Base-by-base conservation (phyloP, 2,113 vertebrate genomes). In the Micronisus gabar region DNA sequence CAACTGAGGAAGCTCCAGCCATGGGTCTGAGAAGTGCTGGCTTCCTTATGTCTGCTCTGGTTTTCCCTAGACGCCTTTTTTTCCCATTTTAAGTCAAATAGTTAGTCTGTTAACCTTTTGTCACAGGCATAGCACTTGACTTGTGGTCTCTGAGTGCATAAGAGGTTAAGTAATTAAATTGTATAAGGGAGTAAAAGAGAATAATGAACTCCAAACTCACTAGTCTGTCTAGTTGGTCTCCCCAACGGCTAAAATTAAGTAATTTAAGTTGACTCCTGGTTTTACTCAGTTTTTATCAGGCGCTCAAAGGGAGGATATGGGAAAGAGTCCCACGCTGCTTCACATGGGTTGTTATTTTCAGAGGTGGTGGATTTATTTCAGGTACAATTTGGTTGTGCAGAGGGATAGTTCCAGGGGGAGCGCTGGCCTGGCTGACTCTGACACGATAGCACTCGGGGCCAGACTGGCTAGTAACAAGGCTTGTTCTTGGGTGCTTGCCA, bases 131-230 rank as follows among this genome's bases (percentile, higher is more conserved):
- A 74, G n/a, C 9, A 4, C 38, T 92, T 29, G 55, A 40, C 59
- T 81, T 74, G 38, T 0, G 0, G 55, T 78, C 41, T 63, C 73
- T 47, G 61, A 88, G 41, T 53, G 68, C 0, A 0, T 16, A 62
- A 86, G 76, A 94, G 45, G 45, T 83, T 53, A 61, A 78, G 59
- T 86, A 92, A 94, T 95, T 91, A 67, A 88, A 66, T 75, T 58
- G 22, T 43, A 3, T 73, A n/a, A 70, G 48, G 71, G 32, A 65
- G 9, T 80, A 70, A 90, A 88, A 82, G 67, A 81, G 72, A 95
- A 63, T 71, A 83, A 94, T 70, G 17, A 81, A 61, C 80, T 90
- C 55, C 29, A 70, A 50, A 50, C 68, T 90, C 21, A 10, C 48
- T 76, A 18, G 19, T 26, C 23, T 47, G 47, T 81, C 86, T 56